Evolutionary conservation across 1,140 invertebrate species (phyloP), one percentile per base, ranked within the genome.

Genomic region (Ephestia elutella): DNA sequence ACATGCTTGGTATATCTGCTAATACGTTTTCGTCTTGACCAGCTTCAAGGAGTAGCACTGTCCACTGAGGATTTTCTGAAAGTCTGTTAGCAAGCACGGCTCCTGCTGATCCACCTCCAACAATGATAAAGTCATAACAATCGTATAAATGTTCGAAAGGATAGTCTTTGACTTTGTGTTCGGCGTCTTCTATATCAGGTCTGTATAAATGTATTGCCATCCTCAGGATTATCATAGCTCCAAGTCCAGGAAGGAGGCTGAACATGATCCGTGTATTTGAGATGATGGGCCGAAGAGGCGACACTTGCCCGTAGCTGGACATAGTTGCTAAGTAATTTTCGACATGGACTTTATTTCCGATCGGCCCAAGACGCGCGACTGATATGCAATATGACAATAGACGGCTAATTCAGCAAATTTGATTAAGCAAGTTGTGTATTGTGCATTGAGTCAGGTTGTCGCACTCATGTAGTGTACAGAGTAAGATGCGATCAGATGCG

Each of bases 71-170:
- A 60, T 92, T 92, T 84, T 95, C 94, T 10, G 93, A 93, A 0
- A 95, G 77, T 32, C 96, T 87, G 50, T 92, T 93, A 0, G 96
- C 96, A 21, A 98, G 49, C 0, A 95, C 95, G 18, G 94, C 90
- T 9, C 96, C 96, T 0, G 96, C 95, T 0, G 95, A 94, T 5
- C 96, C 96, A 5, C 90, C 96, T 0, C 96, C 96, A 28, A 97
- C 90, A 30, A 95, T 89, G 0, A 95, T 91, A 57, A 95, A 96
- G 75, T 95, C 94, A 57, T 95, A 95, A 18, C 81, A 83, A 1
- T 88, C 71, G 0, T 89, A 75, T 8, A 94, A 70, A 9, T 91
- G 61, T 3, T 85, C 68, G 0, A 89, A 69, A 0, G 71, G 59
- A 9, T 83, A 80, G 44, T 92, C 89, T 32, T 80, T 79, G 0